Evolutionary conservation across 2,113 vertebrate genomes (phyloP).

Genomic region (Lagopus leucura): DNA sequence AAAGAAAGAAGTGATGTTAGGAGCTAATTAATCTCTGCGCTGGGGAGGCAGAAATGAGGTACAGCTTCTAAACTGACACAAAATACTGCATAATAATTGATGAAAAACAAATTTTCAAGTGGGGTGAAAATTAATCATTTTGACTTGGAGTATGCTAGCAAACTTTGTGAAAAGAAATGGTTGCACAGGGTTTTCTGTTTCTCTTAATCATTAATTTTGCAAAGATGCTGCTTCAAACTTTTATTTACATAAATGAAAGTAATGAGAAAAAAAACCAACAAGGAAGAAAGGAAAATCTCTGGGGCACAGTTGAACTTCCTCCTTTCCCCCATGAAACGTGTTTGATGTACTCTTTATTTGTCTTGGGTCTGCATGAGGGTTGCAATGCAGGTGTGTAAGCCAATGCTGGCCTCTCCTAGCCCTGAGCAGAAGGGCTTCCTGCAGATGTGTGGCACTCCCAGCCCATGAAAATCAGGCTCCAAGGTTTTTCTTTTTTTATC

Average conservation of each 20-base stretch:
- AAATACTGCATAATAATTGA: background rate
- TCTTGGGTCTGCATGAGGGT: background rate
- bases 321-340: background rate
- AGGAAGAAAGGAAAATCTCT: background rate
- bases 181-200: background rate
- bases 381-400: background rate
- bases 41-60: background rate
- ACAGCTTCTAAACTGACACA: background rate
- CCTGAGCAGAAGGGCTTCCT: conserved; percentile 30
- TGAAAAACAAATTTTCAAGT: conserved; percentile 28
- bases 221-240: background rate
- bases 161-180: background rate
- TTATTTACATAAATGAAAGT: background rate
- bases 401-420: background rate
- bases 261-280: background rate
- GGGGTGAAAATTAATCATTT: background rate
- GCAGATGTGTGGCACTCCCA: background rate
- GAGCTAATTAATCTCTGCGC: background rate
- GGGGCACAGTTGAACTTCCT: background rate
- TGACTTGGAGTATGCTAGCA: background rate
- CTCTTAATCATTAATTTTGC: background rate
- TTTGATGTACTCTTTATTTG: conserved; percentile 28
- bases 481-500: background rate
- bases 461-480: background rate
- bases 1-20: background rate